Evolutionary conservation across 2,113 vertebrate species (phyloP), one percentile per base, ranked within the genome.

Genomic region (Cinclus mexicanus): DNA sequence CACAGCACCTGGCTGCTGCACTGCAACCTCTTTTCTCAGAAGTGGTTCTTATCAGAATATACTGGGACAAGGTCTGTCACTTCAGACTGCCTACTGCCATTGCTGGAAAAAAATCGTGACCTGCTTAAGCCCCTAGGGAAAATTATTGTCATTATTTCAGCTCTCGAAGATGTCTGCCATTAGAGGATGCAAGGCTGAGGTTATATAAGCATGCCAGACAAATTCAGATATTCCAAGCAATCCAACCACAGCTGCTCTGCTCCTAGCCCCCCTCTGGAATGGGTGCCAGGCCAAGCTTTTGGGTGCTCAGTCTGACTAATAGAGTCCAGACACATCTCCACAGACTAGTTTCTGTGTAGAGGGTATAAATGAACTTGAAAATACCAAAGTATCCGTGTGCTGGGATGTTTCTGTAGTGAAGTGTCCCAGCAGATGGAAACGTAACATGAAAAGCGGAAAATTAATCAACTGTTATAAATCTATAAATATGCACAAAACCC

Each of bases 141-240:
- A 92, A 84, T 46, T 60, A 88, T 18, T 67, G 41, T 29, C 7
- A 2, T 74, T 68, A 60, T 50, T 95, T 81, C 83, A 89, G 79
- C 52, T 83, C 79, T 76, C 23, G 6, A 82, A 83, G n/a, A 59
- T 0, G 17, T 85, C 68, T 87, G 71, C 79, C 4, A 7, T 78
- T 74, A 79, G 69, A 80, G 60, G 60, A 93, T 67, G 57, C 26
- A 47, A 70, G 74, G 91, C 67, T 88, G 86, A 77, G 64, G 63
- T 96, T 96, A 94, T 56, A 12, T 90, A 95, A 94, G 49, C 12
- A 12, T 83, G 77, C 82, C 88, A n/a, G 72, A 69, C 39, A 70
- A 93, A 89, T 83, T 72, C 79, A 92, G 79, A 46, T 83, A 82
- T 90, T 95, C 47, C 46, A 91, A 57, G 21, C 39, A 94, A 57